Conservation (phyloP, 1,140 invertebrate species). For the Heliconius nattereri region DNA sequence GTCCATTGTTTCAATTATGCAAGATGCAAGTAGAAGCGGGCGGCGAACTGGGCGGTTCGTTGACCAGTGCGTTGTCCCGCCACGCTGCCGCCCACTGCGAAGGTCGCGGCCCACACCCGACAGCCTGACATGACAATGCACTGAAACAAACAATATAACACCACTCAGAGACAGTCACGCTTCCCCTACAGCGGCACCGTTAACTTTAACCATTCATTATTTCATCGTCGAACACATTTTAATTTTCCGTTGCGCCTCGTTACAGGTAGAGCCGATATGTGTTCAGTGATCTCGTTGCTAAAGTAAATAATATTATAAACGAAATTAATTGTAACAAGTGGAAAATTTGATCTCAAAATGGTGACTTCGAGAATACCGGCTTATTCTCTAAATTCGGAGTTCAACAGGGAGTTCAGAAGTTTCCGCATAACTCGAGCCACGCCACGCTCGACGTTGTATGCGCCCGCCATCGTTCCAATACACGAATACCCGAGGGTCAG, state of each 20-base stretch:
- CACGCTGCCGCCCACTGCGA: conserved; percentile 70
- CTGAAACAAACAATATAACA: conserved; percentile 39
- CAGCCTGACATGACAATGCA: conserved; percentile 34
- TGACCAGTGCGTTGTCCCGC: conserved; percentile 76
- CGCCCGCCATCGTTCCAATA: conserved; percentile 77
- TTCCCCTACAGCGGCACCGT: not conserved
- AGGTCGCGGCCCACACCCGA: conserved; percentile 67
- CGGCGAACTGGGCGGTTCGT: conserved; percentile 67
- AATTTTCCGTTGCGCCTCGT: conserved; percentile 33
- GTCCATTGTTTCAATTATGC: conserved; percentile 65
- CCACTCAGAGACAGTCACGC: conserved; percentile 9
- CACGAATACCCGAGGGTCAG: conserved; percentile 80
- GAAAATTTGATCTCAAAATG: conserved; percentile 81
- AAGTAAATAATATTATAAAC: conserved; percentile 64
- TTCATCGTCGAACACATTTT: conserved; percentile 60
- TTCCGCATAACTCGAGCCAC: conserved; percentile 78
- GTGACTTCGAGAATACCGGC: conserved; percentile 81
- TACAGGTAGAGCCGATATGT: conserved; percentile 78
- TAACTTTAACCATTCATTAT: conserved; percentile 4
- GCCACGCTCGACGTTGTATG: conserved; percentile 71
- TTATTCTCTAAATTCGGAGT: conserved; percentile 81
- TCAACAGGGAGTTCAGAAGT: conserved; percentile 82
- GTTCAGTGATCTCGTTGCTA: conserved; percentile 71
- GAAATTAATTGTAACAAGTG: conserved; percentile 59
- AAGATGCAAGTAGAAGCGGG: conserved; percentile 58